Evolutionary conservation across 2,888 invertebrate species (phyloP), one percentile per base, ranked within the genome.

Genomic region (Tetramorium bicarinatum): DNA sequence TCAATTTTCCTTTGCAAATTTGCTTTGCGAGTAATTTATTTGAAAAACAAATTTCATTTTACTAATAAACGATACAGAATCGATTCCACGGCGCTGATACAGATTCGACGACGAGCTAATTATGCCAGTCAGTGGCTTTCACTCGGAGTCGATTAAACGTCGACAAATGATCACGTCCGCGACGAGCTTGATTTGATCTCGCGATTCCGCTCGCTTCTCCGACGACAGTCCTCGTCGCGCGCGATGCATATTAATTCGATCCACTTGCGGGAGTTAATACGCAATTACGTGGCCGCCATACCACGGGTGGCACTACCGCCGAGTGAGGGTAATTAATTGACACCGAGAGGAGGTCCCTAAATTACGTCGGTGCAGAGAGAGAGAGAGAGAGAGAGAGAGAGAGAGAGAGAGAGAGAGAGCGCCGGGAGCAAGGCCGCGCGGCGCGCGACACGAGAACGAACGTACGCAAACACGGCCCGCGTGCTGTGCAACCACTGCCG

Each of bases 211-310:
- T 81, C 81, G 85, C 80, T 38, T 79, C 83, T 8, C 9, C 81
- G 54, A 84, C 25, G 54, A 34, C 67, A 69, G 82, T 18, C 80
- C 44, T 41, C 49, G 25, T 52, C 41, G 41, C 69, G 41, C 15
- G 52, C 82, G 84, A 64, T 83, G 90, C 86, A 87, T 90, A 90
- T 90, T 90, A 90, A 90, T 90, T 90, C 83, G 85, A 90, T 90
- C 87, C 89, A 90, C 84, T 89, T 89, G 86, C 84, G 82, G 56
- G 85, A 87, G 87, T 89, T 90, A 90, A 90, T 89, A 85, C 84
- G 81, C 89, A 89, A 90, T 90, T 90, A 89, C 87, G 84, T 76
- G 71, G 80, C 82, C 75, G 85, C 84, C 89, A 87, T 89, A 85
- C 86, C 77, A 34, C 4, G 90, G 85, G 86, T 88, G 90, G 89